These are phyloP conservation scores for Magallana gigas DNA, from an alignment of 1,140 invertebrate species.

Conservation along the genomic window DNA sequence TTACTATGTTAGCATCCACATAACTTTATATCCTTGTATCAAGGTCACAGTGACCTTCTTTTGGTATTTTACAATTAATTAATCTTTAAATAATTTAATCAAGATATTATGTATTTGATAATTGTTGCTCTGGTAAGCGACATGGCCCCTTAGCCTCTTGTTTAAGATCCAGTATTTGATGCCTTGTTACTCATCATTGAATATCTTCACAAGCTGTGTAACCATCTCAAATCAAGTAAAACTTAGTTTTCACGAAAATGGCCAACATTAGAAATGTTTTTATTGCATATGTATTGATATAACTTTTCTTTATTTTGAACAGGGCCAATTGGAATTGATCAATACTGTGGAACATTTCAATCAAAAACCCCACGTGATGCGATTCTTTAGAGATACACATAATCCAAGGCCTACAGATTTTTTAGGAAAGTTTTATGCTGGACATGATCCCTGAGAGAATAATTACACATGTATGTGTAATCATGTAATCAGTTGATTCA, in stretches of 20 bases:
- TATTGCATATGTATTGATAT: neutral
- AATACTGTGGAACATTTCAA: constrained; percentile 93
- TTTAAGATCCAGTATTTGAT: no score
- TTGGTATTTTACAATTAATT: no score
- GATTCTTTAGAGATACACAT: constrained; percentile 90
- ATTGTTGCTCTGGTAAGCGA: no score
- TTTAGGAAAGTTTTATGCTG: constrained; percentile 89
- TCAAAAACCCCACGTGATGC: constrained; percentile 91
- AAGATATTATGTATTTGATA: no score
- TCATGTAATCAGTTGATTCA: neutral
- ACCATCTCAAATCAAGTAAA: neutral
- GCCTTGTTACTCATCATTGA: no score
- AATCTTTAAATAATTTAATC: no score
- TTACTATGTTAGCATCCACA: no score
- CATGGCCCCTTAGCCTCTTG: no score
- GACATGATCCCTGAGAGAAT: constrained; percentile 61
- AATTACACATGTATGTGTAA: neutral
- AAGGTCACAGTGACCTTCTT: no score
- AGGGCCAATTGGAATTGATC: constrained; percentile 97
- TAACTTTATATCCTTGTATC: no score
- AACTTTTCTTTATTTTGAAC: constrained; percentile 68
- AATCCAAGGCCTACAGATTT: constrained; percentile 94
- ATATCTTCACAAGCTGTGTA: no score
- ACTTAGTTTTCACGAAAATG: neutral
- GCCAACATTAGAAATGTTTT: neutral